Evolutionary conservation across 2,113 vertebrate genomes (phyloP), one percentile per base, ranked within the genome.

Genomic region (Riparia riparia): DNA sequence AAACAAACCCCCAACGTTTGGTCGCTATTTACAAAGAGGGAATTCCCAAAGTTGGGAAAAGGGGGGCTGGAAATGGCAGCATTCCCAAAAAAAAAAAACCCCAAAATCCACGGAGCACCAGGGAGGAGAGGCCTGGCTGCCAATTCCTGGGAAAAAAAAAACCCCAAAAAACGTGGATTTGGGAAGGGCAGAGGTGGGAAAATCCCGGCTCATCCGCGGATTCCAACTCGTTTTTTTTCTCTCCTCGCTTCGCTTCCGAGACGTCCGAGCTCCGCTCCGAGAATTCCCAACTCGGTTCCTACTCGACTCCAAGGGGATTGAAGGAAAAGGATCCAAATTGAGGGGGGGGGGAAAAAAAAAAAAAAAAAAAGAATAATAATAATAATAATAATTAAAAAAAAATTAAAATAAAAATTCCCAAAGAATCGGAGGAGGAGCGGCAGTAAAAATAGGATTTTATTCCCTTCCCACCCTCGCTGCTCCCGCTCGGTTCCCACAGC

Each of bases 401-500:
- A n/a, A n/a, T n/a, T 37, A 37, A 45, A 45, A 19, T 8, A 57
- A 58, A 37, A 54, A 91, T 89, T 96, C 92, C 91, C 73, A 96
- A 96, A 77, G 89, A 96, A 96, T 61, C 92, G 95, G 90, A 96
- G 90, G 95, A 98, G 97, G 97, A 98, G 97, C 96, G 98, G 97
- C 97, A 98, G 98, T 98, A 98, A 98, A 98, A 98, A 98, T 98
- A 98, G 97, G 97, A 97, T 96, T 98, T 98, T 97, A 97, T 98
- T 97, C 98, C 95, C 97, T 96, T 83, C 97, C 95, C 97, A 97
- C 97, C 98, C 97, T 97, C 97, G 98, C 97, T 97, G 98, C 96
- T 97, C 97, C 97, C 98, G 98, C 97, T 96, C 98, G 95, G 95
- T 98, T 98, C 98, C 98, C 98, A 99, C 98, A 98, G 98, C 98